Conservation (phyloP, 2,888 invertebrate species). For the Thymelicus sylvestris region DNA sequence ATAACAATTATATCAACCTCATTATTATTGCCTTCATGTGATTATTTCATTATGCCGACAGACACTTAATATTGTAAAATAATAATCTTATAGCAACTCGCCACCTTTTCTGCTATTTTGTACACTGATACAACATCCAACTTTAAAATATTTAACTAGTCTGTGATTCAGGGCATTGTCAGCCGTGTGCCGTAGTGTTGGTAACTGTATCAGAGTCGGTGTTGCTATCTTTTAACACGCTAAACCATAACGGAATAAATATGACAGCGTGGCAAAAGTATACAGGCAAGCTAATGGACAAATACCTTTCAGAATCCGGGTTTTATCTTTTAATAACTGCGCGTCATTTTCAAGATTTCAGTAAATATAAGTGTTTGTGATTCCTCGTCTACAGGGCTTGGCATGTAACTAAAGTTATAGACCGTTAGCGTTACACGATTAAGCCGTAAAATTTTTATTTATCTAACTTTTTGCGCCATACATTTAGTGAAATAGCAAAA, state of each 20-base stretch:
- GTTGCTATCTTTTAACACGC: neutral
- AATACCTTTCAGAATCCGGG: neutral
- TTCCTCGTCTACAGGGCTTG: too few relatives aligned
- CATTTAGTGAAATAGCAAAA: too few relatives aligned
- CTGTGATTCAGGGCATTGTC: neutral
- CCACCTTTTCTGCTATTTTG: neutral
- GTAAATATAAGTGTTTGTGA: too few relatives aligned
- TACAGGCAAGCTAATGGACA: slow-evolving; percentile 2
- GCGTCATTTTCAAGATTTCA: too few relatives aligned
- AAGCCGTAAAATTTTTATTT: too few relatives aligned
- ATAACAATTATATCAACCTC: slow-evolving; percentile 26
- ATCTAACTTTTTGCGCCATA: too few relatives aligned
- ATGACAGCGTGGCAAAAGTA: neutral
- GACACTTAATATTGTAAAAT: neutral
- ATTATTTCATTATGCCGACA: slow-evolving; percentile 1
- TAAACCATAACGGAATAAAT: neutral
- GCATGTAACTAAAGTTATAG: too few relatives aligned
- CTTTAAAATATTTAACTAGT: neutral
- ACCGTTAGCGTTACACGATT: too few relatives aligned
- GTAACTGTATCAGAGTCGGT: slow-evolving; percentile 6
- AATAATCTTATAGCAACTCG: neutral
- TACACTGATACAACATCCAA: slow-evolving; percentile 1
- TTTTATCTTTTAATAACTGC: neutral
- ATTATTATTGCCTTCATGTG: slow-evolving; percentile 27
- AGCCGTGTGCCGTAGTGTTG: neutral